phyloP scores from a whole-genome alignment of 2,888 invertebrate species.

The Thymelicus sylvestris region DNA sequence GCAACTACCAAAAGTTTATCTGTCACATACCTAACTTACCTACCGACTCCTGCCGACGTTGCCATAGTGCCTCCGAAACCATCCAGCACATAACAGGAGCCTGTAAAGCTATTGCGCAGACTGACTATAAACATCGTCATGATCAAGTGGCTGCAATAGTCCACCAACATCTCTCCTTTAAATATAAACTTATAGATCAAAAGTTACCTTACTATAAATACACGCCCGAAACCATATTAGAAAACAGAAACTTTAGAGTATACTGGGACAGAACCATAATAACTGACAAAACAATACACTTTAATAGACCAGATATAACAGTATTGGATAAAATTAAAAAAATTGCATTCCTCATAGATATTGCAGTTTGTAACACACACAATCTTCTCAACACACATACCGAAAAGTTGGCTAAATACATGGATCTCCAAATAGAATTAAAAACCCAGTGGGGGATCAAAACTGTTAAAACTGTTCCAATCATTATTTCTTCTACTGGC shows the following conservation, averaged over 20 bases:
- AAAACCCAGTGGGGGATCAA: no score
- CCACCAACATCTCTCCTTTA: slow-evolving; percentile 36
- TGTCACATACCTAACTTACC: slow-evolving; percentile 1
- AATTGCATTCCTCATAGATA: slow-evolving; percentile 35
- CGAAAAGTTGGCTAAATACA: slow-evolving; percentile 12
- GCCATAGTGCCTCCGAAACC: slow-evolving; percentile 9
- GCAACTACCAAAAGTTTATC: slow-evolving; percentile 34
- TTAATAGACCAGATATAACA: no score
- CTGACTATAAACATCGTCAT: no score
- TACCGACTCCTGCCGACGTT: slow-evolving; percentile 31
- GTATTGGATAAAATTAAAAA: slow-evolving; percentile 17
- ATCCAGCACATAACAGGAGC: no score
- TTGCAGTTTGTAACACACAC: slow-evolving; percentile 37
- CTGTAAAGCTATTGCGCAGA: no score
- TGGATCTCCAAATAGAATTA: no score
- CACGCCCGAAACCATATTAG: no score
- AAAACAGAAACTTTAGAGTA: no score
- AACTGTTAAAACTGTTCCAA: no score
- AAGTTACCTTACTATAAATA: slow-evolving; percentile 12
- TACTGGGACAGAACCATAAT: no score
- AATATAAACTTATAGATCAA: slow-evolving; percentile 22
- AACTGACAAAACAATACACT: no score
- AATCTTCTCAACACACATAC: slow-evolving; percentile 34
- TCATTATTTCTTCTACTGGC: no score
- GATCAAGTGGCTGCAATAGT: slow-evolving; percentile 27